Conservation (phyloP, 2,888 invertebrate species). For the Agrotis ipsilon region DNA sequence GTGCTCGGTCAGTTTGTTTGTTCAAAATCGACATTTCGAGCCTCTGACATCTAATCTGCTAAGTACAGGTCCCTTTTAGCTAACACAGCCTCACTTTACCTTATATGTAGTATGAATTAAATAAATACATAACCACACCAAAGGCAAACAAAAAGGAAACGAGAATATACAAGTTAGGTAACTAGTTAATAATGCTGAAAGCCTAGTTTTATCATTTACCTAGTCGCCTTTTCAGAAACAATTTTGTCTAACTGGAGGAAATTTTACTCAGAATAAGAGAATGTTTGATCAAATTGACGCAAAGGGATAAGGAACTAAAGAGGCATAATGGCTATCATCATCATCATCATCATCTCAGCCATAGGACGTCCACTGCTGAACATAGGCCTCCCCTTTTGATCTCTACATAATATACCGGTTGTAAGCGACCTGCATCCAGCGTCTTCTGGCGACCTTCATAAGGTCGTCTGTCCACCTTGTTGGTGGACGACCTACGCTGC, state of each 20-base stretch:
- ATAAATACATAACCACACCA: slow-evolving; percentile 17
- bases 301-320: neutral
- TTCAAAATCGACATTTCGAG: slow-evolving; percentile 1
- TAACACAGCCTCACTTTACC: slow-evolving; percentile 15
- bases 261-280: neutral
- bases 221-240: neutral
- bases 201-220: neutral
- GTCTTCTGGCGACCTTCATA: too few species aligned
- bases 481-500: too few species aligned
- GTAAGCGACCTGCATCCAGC: too few species aligned
- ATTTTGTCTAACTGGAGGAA: too few species aligned
- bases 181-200: neutral
- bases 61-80: slow-evolving; percentile 21
- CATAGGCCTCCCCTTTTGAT: too few species aligned
- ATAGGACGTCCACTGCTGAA: too few species aligned
- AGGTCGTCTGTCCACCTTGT: too few species aligned
- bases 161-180: neutral
- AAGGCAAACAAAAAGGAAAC: slow-evolving; percentile 19
- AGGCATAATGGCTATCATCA: neutral
- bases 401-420: too few species aligned
- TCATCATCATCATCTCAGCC: too few species aligned
- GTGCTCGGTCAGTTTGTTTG: slow-evolving; percentile 10
- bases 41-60: slow-evolving; percentile 32
- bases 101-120: slow-evolving; percentile 22
- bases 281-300: neutral